These are phyloP conservation scores for Agelastica alni DNA, from an alignment of 2,888 invertebrate genomes.

Conservation along the genomic window DNA sequence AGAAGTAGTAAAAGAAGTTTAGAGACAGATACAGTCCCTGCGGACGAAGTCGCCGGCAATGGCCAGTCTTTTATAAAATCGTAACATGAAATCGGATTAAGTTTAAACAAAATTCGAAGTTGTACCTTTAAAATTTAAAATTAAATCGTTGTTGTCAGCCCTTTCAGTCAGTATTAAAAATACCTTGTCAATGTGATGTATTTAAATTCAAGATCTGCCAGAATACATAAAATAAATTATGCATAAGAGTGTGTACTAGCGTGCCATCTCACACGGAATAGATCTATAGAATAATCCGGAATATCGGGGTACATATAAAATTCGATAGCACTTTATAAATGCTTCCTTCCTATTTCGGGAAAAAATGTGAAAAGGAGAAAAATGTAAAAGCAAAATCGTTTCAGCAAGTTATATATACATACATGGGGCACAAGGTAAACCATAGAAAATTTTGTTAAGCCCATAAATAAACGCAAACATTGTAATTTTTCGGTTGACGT, in stretches of 20 bases:
- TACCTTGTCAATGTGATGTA: neutral
- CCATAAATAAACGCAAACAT: constrained; percentile 15
- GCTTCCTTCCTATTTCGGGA: constrained; percentile 17
- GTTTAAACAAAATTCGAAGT: too few species aligned
- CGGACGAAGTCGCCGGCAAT: too few species aligned
- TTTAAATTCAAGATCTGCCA: constrained; percentile 6
- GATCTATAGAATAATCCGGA: constrained; percentile 21
- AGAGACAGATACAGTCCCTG: too few species aligned
- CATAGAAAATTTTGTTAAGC: constrained; percentile 18
- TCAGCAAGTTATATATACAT: neutral
- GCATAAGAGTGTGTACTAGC: constrained; percentile 10
- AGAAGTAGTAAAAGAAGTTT: too few species aligned
- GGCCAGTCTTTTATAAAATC: too few species aligned
- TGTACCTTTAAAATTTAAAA: too few species aligned
- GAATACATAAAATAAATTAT: constrained; percentile 21
- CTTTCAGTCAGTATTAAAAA: too few species aligned
- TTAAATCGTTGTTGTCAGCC: too few species aligned
- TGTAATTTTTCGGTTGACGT: constrained; percentile 18
- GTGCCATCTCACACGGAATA: constrained; percentile 9
- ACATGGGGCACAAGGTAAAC: constrained; percentile 15
- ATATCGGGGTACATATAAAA: constrained; percentile 11
- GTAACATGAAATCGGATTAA: too few species aligned
- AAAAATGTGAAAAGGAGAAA: constrained; percentile 1
- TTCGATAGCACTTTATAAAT: constrained; percentile 16
- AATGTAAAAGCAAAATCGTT: constrained; percentile 17